Conservation (phyloP, 1,140 invertebrate genomes). For the Lutraria rhynchaena region DNA sequence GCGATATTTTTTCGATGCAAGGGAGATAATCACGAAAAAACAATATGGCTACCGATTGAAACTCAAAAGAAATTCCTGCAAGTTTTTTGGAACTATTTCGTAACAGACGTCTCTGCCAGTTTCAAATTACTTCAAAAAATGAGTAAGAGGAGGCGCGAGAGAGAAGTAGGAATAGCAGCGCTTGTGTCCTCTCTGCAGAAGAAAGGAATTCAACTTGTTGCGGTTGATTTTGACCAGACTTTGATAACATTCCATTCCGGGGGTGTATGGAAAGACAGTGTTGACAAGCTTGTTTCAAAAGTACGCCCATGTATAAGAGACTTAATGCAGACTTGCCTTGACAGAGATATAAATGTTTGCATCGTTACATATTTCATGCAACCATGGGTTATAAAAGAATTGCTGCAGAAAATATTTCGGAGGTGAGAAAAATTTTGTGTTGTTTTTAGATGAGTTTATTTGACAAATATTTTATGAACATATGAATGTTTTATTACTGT, state of each 20-base stretch:
- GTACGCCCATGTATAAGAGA: slow-evolving; percentile 79
- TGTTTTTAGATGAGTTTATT: too few species aligned
- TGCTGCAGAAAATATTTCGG: slow-evolving; percentile 73
- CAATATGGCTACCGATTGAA: too few species aligned
- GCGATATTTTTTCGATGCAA: too few species aligned
- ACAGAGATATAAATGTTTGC: slow-evolving; percentile 73
- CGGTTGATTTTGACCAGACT: slow-evolving; percentile 81
- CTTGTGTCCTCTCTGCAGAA: slow-evolving; percentile 66
- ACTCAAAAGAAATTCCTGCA: too few species aligned
- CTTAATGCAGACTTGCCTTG: slow-evolving; percentile 72
- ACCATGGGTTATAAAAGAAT: slow-evolving; percentile 77
- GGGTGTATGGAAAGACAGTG: slow-evolving; percentile 78
- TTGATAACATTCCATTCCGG: slow-evolving; percentile 79
- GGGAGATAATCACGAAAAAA: too few species aligned
- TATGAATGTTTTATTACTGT: too few species aligned
- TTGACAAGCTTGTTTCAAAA: slow-evolving; percentile 72
- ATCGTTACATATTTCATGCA: slow-evolving; percentile 80
- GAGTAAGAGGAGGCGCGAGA: slow-evolving; percentile 43
- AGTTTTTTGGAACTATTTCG: too few species aligned
- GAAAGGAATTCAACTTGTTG: slow-evolving; percentile 77
- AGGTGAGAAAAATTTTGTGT: slow-evolving; percentile 46
- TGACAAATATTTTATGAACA: too few species aligned
- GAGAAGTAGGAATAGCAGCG: slow-evolving; percentile 58
- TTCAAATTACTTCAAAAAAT: slow-evolving; percentile 24
- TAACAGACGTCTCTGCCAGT: too few species aligned